Percentiles rank a stretch among this genome's conserved stretches.
phyloP scores from a whole-genome alignment of 2,113 vertebrate species.

The Hipposideros armiger region DNA sequence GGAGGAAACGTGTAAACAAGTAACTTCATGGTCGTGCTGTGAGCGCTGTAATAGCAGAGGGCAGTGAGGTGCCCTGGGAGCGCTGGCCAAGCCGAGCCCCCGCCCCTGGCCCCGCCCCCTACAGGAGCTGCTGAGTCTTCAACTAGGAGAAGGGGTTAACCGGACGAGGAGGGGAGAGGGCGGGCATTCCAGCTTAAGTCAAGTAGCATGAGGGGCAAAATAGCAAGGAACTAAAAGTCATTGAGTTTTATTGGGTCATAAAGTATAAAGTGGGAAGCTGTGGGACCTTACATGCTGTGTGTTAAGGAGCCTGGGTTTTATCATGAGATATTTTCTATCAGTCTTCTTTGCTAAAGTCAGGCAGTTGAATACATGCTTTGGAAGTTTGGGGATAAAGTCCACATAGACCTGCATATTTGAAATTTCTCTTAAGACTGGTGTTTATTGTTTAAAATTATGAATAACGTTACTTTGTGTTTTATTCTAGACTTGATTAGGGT shows the following conservation, averaged over 20 bases:
- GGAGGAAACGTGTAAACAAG: neutral
- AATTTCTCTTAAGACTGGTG: constrained; percentile 37
- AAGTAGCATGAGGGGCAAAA: neutral
- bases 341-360: neutral
- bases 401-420: neutral
- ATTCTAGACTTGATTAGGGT: constrained; percentile 17
- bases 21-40: neutral
- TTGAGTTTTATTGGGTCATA: neutral
- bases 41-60: neutral
- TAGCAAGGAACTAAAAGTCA: constrained; percentile 12
- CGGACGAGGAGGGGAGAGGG: neutral
- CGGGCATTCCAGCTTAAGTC: neutral
- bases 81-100: neutral
- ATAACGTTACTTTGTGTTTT: constrained; percentile 30
- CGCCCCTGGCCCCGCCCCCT: neutral
- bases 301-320: constrained; percentile 23
- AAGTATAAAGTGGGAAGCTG: neutral
- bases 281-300: neutral
- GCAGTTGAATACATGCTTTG: neutral
- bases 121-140: neutral
- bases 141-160: neutral
- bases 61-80: neutral
- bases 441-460: constrained; percentile 42
- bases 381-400: neutral
- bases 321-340: neutral